Conservation (phyloP, 2,888 invertebrate species). For the Parascotia fuliginaria region DNA sequence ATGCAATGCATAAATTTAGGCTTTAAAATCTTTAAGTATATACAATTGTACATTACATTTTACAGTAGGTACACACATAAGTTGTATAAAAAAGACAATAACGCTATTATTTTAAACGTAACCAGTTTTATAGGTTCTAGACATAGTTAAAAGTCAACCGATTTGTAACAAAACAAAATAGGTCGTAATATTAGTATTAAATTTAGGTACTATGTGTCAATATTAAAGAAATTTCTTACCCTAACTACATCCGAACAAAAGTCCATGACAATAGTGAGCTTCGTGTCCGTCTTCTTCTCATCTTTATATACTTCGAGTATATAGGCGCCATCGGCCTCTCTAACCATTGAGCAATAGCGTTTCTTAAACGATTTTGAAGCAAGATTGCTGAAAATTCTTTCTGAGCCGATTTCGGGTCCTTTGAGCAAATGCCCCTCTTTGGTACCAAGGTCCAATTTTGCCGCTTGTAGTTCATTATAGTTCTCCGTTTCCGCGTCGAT, state of each 20-base stretch:
- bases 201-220: too few relatives aligned
- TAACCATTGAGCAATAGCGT: constrained; percentile 94
- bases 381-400: constrained; percentile 95
- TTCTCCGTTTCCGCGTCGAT: constrained; percentile 94
- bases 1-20: too few relatives aligned
- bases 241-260: constrained; percentile 95
- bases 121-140: too few relatives aligned
- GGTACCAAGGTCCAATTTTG: constrained; percentile 91
- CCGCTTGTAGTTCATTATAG: constrained; percentile 89
- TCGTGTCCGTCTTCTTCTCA: constrained; percentile 95
- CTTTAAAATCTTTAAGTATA: too few relatives aligned
- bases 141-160: too few relatives aligned
- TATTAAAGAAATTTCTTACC: too few relatives aligned
- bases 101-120: too few relatives aligned
- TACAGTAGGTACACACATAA: too few relatives aligned
- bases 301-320: constrained; percentile 97
- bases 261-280: constrained; percentile 97
- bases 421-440: constrained; percentile 96
- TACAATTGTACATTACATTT: too few relatives aligned
- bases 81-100: too few relatives aligned
- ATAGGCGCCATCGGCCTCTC: constrained; percentile 96
- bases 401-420: constrained; percentile 95
- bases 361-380: constrained; percentile 97
- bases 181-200: too few relatives aligned
- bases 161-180: too few relatives aligned